Conservation (phyloP, 2,888 invertebrate species). For the Ophion costatus region DNA sequence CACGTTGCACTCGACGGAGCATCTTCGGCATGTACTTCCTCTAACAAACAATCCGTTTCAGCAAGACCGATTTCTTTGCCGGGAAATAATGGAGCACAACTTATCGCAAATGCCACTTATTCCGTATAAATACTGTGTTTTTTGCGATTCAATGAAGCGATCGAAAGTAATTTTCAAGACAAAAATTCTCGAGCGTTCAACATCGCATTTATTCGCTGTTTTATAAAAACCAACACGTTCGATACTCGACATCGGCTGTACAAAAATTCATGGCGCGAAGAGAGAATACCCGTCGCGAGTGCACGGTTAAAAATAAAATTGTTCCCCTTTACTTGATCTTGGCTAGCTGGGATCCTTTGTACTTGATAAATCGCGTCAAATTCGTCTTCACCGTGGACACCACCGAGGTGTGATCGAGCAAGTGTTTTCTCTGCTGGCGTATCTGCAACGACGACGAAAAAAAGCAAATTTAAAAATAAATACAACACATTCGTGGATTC, state of each 20-base stretch:
- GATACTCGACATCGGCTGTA: slow-evolving; percentile 1
- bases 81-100: no score
- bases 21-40: no score
- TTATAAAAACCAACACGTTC: not conserved
- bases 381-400: slow-evolving; percentile 89
- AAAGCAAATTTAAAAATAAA: not conserved
- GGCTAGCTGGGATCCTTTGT: slow-evolving; percentile 84
- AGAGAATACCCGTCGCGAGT: not conserved
- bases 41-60: no score
- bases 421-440: slow-evolving; percentile 87
- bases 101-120: no score
- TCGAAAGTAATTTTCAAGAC: not conserved
- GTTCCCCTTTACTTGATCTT: slow-evolving; percentile 27
- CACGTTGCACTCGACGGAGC: no score
- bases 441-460: slow-evolving; percentile 84
- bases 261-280: not conserved
- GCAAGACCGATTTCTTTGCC: no score
- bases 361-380: slow-evolving; percentile 89
- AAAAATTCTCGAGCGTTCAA: not conserved
- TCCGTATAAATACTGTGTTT: no score
- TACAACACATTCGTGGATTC: not conserved
- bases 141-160: no score
- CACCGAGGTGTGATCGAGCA: slow-evolving; percentile 89
- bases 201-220: not conserved
- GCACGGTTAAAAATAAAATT: not conserved